Conservation (phyloP, 1,140 invertebrate species). For the Hyphantria cunea region DNA sequence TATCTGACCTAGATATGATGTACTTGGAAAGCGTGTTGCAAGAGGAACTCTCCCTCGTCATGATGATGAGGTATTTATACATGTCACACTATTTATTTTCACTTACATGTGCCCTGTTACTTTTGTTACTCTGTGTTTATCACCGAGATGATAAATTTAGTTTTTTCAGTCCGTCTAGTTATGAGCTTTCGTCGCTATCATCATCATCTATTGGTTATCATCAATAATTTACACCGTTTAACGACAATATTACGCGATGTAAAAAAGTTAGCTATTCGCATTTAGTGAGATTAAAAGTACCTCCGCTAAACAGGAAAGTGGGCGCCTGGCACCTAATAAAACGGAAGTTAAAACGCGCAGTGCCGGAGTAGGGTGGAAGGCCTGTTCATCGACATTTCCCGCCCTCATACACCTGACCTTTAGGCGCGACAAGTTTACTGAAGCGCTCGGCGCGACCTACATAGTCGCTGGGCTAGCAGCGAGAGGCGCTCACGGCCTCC, state of each 20-base stretch:
- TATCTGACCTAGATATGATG: conserved; percentile 99
- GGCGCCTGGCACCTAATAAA: conserved; percentile 54
- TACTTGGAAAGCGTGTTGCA: conserved; percentile 97
- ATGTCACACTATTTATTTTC: conserved; percentile 9
- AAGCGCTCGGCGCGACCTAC: conserved; percentile 73
- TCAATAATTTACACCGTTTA: conserved; percentile 11
- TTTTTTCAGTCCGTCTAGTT: conserved; percentile 32
- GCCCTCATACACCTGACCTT: conserved; percentile 76
- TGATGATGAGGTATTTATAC: conserved; percentile 92
- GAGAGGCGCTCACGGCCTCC: conserved; percentile 21
- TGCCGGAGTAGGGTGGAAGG: conserved; percentile 42
- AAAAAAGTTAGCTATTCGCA: conserved; percentile 25
- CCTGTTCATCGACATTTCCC: conserved; percentile 68
- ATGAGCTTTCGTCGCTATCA: conserved; percentile 56
- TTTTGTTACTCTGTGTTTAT: neutral
- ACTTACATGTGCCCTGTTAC: neutral
- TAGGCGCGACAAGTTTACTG: conserved; percentile 71
- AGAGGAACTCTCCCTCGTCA: conserved; percentile 96
- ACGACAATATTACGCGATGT: conserved; percentile 18
- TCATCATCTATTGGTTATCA: too few relatives aligned
- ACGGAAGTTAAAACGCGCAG: conserved; percentile 58
- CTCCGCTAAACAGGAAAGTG: conserved; percentile 43
- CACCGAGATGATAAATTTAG: neutral
- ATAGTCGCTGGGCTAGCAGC: conserved; percentile 39
- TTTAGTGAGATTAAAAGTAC: conserved; percentile 31